These are phyloP conservation scores for Pristionchus mayeri DNA, from an alignment of 2,888 invertebrate genomes.

Conservation along the genomic window DNA sequence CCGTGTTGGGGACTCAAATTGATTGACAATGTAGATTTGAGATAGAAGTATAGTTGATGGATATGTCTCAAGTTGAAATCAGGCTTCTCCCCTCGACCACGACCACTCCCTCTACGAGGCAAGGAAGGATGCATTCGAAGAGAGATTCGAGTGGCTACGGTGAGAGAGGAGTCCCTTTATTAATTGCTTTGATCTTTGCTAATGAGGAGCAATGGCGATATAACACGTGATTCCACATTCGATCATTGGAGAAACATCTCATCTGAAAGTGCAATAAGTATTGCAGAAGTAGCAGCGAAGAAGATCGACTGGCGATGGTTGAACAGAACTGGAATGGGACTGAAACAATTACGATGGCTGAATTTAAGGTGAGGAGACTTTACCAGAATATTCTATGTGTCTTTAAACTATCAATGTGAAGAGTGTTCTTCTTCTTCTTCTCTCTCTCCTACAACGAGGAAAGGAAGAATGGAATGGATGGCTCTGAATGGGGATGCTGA, in stretches of 20 bases:
- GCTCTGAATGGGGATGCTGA: not conserved
- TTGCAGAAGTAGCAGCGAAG: not conserved
- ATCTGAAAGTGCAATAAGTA: not conserved
- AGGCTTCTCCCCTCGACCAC: slow-evolving; percentile 19
- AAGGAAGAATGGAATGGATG: not conserved
- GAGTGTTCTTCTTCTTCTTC: not conserved
- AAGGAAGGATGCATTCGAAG: slow-evolving; percentile 44
- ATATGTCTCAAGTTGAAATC: not conserved
- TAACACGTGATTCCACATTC: too few relatives aligned
- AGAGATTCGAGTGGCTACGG: slow-evolving; percentile 34
- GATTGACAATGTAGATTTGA: too few relatives aligned
- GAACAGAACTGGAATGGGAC: not conserved
- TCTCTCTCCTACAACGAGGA: too few relatives aligned
- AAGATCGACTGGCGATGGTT: not conserved
- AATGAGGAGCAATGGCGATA: too few relatives aligned
- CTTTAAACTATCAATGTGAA: not conserved
- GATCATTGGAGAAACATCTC: too few relatives aligned
- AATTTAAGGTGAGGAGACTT: slow-evolving; percentile 11
- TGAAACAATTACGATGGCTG: not conserved
- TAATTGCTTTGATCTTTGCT: too few relatives aligned
- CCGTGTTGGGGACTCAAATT: too few relatives aligned
- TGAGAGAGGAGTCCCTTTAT: not conserved
- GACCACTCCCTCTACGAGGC: slow-evolving; percentile 19
- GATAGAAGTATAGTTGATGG: too few relatives aligned
- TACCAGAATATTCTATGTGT: too few relatives aligned